Evolutionary conservation across 2,797 vertebrate genomes (phyloP), one percentile per base, ranked within the genome.

Genomic region (Pelodytes ibericus): DNA sequence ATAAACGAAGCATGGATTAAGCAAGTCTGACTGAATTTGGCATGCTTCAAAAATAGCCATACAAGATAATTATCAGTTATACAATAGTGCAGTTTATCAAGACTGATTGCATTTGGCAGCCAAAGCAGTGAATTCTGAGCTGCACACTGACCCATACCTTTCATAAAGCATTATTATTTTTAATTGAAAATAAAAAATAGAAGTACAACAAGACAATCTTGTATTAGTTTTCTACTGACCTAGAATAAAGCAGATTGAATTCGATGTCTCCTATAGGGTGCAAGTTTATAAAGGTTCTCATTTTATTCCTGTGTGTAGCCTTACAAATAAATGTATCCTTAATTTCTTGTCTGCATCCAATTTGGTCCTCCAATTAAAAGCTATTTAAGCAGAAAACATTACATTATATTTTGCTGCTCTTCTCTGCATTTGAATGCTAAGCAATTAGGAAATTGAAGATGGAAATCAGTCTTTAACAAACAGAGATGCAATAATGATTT

Each of bases 1-100:
- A 79, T 79, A 79, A 79, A 47, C 47, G 70, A 79, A 79, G 76
- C 76, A 79, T 79, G 53, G 64, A 73, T 79, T 79, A 79, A 79
- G 56, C 64, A 73, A 79, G 76, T 79, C 76, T 79, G 76, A 79
- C 76, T 79, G 76, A 56, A 79, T 79, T 79, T 73, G 71, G 64
- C 76, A 69, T 79, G 76, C 64, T 68, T 73, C 64, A 79, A 69
- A 79, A 79, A 79, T 79, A 63, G 25, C 76, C 71, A 73, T 47
- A 63, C 71, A 79, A 44, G 71, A 73, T 73, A 79, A 73, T 79
- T 79, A 73, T 73, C 63, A 72, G 63, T 79, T 79, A 73, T 63
- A 73, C 71, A 79, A 73, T 57, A 79, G 57, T 69, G 57, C 41
- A 69, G 31, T 73, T 73, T 73, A 69, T 79, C 63, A 68, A 73